Percentiles rank a stretch among this genome's conserved stretches.
Evolutionary conservation across 1,140 invertebrate genomes (phyloP).

Genomic region (Drosophila lacteicornis): DNA sequence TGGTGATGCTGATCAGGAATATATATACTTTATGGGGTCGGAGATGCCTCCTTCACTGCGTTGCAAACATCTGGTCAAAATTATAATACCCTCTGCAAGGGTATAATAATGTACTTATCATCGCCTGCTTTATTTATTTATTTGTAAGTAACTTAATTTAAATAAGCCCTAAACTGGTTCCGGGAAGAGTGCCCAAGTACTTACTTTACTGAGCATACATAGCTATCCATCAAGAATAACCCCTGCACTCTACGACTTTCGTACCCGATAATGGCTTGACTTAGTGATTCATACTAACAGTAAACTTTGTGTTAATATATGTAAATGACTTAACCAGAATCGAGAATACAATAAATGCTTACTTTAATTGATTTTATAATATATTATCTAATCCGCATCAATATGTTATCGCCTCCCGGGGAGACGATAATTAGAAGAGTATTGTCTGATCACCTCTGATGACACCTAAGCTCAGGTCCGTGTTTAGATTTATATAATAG

Average conservation of each 20-base stretch:
- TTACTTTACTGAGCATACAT: neutral
- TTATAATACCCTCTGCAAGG: too few species aligned
- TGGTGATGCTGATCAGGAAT: too few species aligned
- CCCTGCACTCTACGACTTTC: neutral
- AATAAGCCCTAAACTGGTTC: neutral
- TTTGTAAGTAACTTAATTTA: neutral
- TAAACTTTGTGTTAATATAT: neutral
- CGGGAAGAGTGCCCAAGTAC: neutral
- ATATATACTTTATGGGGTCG: too few species aligned
- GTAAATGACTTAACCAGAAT: neutral
- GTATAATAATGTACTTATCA: too few species aligned
- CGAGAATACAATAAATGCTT: slow-evolving; percentile 3
- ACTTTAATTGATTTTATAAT: slow-evolving; percentile 1
- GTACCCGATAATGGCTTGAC: neutral
- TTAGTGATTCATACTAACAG: neutral
- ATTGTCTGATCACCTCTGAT: neutral
- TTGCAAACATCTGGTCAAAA: too few species aligned
- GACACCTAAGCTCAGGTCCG: neutral
- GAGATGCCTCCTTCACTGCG: too few species aligned
- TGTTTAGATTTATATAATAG: slow-evolving; percentile 9
- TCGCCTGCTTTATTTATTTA: neutral
- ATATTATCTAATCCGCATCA: neutral
- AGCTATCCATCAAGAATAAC: neutral
- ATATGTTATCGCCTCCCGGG: neutral
- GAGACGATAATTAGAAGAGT: neutral